Base-by-base conservation (phyloP, 2,888 invertebrate species). In the Calameuta filiformis region DNA sequence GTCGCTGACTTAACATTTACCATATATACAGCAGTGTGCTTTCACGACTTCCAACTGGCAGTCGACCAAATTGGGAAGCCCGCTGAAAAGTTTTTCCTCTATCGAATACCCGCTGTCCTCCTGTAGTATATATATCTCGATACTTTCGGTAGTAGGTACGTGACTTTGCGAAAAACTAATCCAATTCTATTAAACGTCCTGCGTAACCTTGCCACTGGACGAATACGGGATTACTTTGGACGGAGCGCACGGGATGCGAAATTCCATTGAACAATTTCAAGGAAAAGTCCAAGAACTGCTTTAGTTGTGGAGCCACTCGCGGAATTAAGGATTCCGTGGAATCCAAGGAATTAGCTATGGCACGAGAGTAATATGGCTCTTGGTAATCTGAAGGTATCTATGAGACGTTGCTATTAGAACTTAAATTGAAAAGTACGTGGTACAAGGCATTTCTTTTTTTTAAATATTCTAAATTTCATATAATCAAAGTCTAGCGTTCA, bases 31-130 rank as follows among this genome's bases (percentile, higher is more conserved):
- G 79, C 79, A 78, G 37, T 77, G 34, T 77, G 74, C 35, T 73
- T 35, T 34, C 30, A 35, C 74, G 33, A 73, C 81, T 83, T 83
- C 83, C 86, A 84, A 87, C 86, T 90, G 90, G 90, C 89, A 88
- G 80, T 82, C 81, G 80, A 88, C 88, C 88, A 90, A 90, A 90
- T 91, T 90, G 89, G 87, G 88, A 88, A 90, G 86, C 84, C 68
- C 76, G 35, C 68, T 78, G 35, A 33, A 69, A n/a, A 78, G 68
- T 73, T 78, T 78, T 78, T 78, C 78, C 71, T 31, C 71, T 31
- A 23, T 56, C 2, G 23, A 23, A 56, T 56, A 23, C 3, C 4
- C 35, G 35, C 23, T 56, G 56, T 23, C 9, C 56, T 56, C 9
- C 23, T 2, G 23, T 23, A 56, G 56, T 56, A 9, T 56, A 23